A percentile compares a stretch with the other conserved stretches of the same genome.
Evolutionary conservation across 2,797 vertebrate genomes (phyloP).

Genomic region (Rhabdophis nuchalis): DNA sequence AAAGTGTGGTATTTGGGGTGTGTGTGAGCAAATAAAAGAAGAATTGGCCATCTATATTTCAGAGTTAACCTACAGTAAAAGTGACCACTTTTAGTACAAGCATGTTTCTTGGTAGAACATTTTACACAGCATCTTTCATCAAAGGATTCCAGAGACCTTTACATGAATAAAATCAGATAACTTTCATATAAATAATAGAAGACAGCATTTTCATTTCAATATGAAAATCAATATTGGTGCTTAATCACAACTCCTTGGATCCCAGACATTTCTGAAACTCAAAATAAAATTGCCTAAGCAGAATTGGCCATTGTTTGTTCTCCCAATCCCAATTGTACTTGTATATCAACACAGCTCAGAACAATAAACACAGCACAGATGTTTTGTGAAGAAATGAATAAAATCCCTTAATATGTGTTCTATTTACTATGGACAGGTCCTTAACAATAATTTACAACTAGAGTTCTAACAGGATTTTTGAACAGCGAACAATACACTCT

Average conservation of each 20-base stretch:
- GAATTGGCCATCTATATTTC: neutral
- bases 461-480: neutral
- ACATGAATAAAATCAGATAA: neutral
- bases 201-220: neutral
- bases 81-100: neutral
- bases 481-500: neutral
- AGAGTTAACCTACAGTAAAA: constrained; percentile 4
- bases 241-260: neutral
- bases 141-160: constrained; percentile 1
- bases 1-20: neutral
- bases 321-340: neutral
- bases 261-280: neutral
- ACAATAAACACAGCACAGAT: neutral
- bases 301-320: neutral
- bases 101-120: neutral
- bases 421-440: neutral
- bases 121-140: constrained; percentile 11
- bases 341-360: neutral
- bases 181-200: neutral
- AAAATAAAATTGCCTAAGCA: neutral
- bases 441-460: neutral
- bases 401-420: neutral
- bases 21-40: neutral
- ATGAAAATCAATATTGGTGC: neutral
- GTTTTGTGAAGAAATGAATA: too few relatives aligned